Conservation (phyloP, 2,797 vertebrate genomes). For the Pogoniulus pusillus region DNA sequence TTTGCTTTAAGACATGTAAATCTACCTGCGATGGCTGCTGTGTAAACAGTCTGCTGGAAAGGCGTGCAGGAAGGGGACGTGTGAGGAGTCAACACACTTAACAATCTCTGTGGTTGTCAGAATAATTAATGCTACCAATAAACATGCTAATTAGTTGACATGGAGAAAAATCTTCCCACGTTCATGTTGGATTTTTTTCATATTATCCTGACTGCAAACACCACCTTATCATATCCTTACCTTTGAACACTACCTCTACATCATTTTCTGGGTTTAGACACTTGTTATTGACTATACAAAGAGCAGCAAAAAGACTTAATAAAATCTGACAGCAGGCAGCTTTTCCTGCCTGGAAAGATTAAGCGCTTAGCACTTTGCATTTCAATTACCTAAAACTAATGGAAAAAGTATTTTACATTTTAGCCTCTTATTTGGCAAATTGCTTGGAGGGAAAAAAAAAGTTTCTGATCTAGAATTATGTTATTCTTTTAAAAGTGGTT, state of each 20-base stretch:
- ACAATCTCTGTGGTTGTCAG: constrained; percentile 72
- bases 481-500: constrained; percentile 70
- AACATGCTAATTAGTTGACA: constrained; percentile 82
- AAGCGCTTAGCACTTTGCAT: constrained; percentile 78
- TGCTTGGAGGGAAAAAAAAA: constrained; percentile 59
- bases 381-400: constrained; percentile 83
- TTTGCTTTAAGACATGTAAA: background rate
- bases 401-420: constrained; percentile 81
- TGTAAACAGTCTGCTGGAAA: background rate
- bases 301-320: constrained; percentile 78
- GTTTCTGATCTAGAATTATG: constrained; percentile 58
- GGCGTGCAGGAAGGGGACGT: background rate
- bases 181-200: constrained; percentile 68
- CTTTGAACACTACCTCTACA: constrained; percentile 75
- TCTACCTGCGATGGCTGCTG: background rate
- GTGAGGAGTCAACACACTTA: constrained; percentile 67
- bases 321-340: constrained; percentile 82
- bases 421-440: constrained; percentile 71
- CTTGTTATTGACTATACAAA: constrained; percentile 78
- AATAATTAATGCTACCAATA: constrained; percentile 80
- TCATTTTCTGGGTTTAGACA: constrained; percentile 76
- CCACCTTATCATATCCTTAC: constrained; percentile 74
- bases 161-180: constrained; percentile 72
- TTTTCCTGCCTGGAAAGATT: constrained; percentile 79
- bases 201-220: constrained; percentile 77